Evolutionary conservation across 2,797 vertebrate genomes (phyloP).

Genomic region (Melanotaenia parkinsoni): DNA sequence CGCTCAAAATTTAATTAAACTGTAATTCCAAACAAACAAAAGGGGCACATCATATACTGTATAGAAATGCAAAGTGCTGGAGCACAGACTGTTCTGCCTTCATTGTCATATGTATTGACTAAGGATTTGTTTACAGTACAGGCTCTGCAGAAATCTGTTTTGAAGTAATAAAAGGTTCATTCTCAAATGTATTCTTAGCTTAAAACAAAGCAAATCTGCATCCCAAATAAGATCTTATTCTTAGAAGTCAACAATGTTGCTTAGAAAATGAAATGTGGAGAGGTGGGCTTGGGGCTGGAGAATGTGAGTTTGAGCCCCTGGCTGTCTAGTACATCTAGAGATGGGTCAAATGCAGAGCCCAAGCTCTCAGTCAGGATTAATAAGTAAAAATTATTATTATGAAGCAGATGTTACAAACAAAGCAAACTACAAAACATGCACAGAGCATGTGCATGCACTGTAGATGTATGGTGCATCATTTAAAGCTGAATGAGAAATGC

Average conservation of each 20-base stretch:
- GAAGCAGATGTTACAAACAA: conserved; percentile 23
- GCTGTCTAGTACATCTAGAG: too few relatives aligned
- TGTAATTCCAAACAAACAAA: conserved; percentile 66
- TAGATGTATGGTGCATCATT: neutral
- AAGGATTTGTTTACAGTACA: conserved; percentile 45
- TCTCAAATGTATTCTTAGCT: conserved; percentile 15
- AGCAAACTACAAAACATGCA: conserved; percentile 4
- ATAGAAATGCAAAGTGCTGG: conserved; percentile 26
- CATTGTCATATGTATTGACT: conserved; percentile 39
- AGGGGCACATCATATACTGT: conserved; percentile 26
- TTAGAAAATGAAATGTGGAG: conserved; percentile 1
- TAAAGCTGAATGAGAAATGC: neutral
- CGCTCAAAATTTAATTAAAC: conserved; percentile 67
- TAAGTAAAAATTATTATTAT: neutral
- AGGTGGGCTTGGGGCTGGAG: too few relatives aligned
- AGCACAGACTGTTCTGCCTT: conserved; percentile 23
- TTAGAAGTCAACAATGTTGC: conserved; percentile 1
- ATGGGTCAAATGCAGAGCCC: too few relatives aligned
- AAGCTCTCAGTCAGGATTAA: too few relatives aligned
- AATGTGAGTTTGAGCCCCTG: too few relatives aligned
- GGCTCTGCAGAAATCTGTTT: conserved; percentile 4
- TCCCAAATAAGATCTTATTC: conserved; percentile 27
- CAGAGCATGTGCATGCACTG: neutral
- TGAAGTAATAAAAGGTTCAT: conserved; percentile 29
- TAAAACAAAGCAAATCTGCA: conserved; percentile 33